A percentile compares a stretch with the other conserved stretches of the same genome.
phyloP scores from a whole-genome alignment of 92 coral and sea anemone genomes.

The Epizoanthus scotinus region DNA sequence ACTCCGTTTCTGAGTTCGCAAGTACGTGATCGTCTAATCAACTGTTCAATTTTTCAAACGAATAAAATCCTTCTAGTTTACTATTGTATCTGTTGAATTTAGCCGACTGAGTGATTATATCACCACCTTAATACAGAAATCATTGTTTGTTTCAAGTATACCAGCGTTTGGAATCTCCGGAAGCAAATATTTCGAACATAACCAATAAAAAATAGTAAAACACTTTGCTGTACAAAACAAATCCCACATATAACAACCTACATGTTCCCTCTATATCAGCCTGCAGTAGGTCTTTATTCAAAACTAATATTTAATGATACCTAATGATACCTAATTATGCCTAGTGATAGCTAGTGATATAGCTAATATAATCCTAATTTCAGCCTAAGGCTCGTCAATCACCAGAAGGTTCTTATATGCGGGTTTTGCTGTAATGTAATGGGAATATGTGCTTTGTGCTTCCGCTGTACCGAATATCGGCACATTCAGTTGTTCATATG shows the following conservation, averaged over 20 bases:
- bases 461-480: neutral
- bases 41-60: too few species aligned
- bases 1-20: too few species aligned
- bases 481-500: neutral
- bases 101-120: neutral
- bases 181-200: conserved; percentile 1
- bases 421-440: neutral
- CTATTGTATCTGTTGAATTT: conserved; percentile 10
- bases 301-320: neutral
- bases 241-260: too few species aligned
- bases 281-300: neutral
- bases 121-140: neutral
- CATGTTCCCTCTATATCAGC: neutral
- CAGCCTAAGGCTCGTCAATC: neutral
- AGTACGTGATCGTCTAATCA: too few species aligned
- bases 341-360: neutral
- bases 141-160: neutral
- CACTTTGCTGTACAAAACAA: too few species aligned
- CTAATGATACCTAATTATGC: neutral
- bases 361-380: neutral
- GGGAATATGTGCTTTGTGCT: conserved; percentile 23
- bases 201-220: neutral
- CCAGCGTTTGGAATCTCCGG: neutral
- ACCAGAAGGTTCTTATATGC: neutral
- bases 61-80: neutral